A percentile compares a stretch with the other conserved stretches of the same genome.
These are phyloP conservation scores for Deilephila elpenor DNA, from an alignment of 2,888 invertebrate genomes.

Conservation along the genomic window DNA sequence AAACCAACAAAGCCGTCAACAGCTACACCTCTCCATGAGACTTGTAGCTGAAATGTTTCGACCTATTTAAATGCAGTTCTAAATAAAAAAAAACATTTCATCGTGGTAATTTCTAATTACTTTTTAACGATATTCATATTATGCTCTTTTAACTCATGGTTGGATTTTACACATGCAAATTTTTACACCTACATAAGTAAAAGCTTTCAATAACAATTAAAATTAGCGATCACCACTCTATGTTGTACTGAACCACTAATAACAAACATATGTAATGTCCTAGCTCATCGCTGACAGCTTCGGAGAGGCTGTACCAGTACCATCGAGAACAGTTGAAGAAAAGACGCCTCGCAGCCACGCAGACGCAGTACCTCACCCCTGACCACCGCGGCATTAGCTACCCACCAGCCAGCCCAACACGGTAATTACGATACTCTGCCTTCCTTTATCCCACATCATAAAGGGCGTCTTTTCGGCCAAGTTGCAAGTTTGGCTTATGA, in stretches of 20 bases:
- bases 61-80: no score
- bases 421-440: constrained; percentile 54
- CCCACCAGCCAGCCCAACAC: constrained; percentile 90
- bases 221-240: no score
- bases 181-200: no score
- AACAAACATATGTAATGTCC: not conserved
- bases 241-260: no score
- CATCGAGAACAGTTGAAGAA: constrained; percentile 70
- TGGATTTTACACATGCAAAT: no score
- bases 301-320: constrained; percentile 68
- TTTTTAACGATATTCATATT: not conserved
- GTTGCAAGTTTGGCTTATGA: not conserved
- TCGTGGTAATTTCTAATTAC: no score
- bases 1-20: no score
- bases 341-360: constrained; percentile 60
- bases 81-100: no score
- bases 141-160: no score
- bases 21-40: no score
- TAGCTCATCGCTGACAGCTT: constrained; percentile 62
- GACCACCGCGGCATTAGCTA: constrained; percentile 91
- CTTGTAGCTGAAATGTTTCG: no score
- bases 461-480: not conserved
- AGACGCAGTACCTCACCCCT: constrained; percentile 67
- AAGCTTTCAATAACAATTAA: no score
- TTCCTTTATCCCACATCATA: not conserved